Evolutionary conservation across 2,113 vertebrate species (phyloP), one percentile per base, ranked within the genome.

Genomic region (Cyprinus carpio): DNA sequence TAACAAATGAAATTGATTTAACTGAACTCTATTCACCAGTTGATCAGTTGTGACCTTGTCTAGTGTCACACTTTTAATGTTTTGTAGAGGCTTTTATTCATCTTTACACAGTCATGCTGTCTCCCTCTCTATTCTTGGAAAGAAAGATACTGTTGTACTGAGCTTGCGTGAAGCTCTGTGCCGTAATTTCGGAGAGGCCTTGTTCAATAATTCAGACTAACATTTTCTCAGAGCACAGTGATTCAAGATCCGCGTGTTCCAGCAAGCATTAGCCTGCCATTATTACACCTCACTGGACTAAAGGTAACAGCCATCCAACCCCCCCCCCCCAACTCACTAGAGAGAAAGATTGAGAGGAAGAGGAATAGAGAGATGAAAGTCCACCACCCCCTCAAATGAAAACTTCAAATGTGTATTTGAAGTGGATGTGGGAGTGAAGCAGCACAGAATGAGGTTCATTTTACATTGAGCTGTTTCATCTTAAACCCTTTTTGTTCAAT

Each of bases 171-270:
- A 46, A 46, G 11, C 23, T 78, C 46, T 81, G 27, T 31, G 43
- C 46, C 8, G 78, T 79, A 75, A 37, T 25, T 58, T 80, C 83
- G 4, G 34, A 62, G 29, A 82, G 37, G 58, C 31, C 27, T 80
- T 51, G 49, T 85, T 87, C 9, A 87, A 82, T 87, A 82, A 85
- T 87, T 87, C 79, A 87, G 23, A 23, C 10, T 64, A 72, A 87
- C 74, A 78, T 81, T 54, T 77, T 56, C 51, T 54, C 72, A 31
- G 77, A 11, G 82, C 18, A 74, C 23, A 51, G 65, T 62, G 54
- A 54, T 56, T 18, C 75, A 37, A 58, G 60, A 31, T 74, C 65
- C 20, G 31, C 76, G 69, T 4, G 72, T 80, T 75, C 76, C 77
- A 69, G 60, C 60, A 62, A 76, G 62, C 78, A 43, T 78, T 74